phyloP scores from a whole-genome alignment of 92 coral and sea anemone genomes.

The Phenganax marumi region DNA sequence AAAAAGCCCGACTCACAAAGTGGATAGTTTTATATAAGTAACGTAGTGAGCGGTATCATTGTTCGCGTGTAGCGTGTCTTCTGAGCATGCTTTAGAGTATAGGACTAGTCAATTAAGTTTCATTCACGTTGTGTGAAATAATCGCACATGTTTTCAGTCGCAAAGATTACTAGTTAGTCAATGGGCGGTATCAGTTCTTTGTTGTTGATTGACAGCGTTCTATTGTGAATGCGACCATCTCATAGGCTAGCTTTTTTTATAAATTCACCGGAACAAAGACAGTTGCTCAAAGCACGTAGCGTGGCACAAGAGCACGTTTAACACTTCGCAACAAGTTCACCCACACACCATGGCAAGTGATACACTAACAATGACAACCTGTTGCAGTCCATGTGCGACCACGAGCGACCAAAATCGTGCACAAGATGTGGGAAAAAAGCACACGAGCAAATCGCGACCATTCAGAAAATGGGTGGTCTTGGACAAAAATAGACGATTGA shows the following conservation, averaged over 20 bases:
- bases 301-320: not conserved
- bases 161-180: conserved; percentile 1
- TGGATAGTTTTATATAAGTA: no score
- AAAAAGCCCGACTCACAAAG: no score
- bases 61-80: not conserved
- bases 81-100: not conserved
- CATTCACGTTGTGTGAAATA: not conserved
- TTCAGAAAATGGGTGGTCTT: conserved; percentile 93
- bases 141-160: conserved; percentile 35
- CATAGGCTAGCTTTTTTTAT: conserved; percentile 38
- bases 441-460: conserved; percentile 63
- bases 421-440: conserved; percentile 53
- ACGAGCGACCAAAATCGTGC: not conserved
- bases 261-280: conserved; percentile 33
- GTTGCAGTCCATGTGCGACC: conserved; percentile 24
- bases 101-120: not conserved
- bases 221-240: conserved; percentile 19
- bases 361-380: conserved; percentile 22
- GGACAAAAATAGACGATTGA: conserved; percentile 83
- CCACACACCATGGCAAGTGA: conserved; percentile 9
- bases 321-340: not conserved
- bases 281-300: not conserved
- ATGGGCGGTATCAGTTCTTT: conserved; percentile 20
- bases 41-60: no score
- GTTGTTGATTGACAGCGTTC: conserved; percentile 28